Evolutionary conservation across 1,140 invertebrate species (phyloP).

Genomic region (Apis dorsata): DNA sequence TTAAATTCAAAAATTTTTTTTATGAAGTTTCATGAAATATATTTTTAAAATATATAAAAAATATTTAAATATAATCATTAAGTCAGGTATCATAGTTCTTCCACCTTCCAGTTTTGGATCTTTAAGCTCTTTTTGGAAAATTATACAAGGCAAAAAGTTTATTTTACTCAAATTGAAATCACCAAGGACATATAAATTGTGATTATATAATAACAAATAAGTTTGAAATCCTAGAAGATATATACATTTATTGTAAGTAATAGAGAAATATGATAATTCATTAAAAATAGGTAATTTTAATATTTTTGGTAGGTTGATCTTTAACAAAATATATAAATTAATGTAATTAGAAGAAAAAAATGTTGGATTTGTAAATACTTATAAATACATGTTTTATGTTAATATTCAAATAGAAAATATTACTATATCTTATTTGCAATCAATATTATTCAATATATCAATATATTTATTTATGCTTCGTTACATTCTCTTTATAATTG

Average conservation of each 20-base stretch:
- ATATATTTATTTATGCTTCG: not conserved
- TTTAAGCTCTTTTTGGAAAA: not conserved
- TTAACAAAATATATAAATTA: not conserved
- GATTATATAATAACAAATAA: slow-evolving; percentile 15
- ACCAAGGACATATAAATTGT: not conserved
- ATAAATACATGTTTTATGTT: not conserved
- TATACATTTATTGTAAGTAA: slow-evolving; percentile 2
- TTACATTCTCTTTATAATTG: not conserved
- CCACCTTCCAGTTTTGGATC: not conserved
- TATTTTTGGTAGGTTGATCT: not conserved
- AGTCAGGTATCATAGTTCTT: slow-evolving; percentile 1
- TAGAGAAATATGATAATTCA: not conserved
- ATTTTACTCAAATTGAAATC: slow-evolving; percentile 1
- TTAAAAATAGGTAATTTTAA: not conserved
- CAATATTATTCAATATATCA: not conserved
- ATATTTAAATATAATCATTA: not conserved
- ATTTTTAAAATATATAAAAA: not conserved
- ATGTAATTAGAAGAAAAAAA: not conserved
- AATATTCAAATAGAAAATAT: not conserved
- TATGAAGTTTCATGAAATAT: not conserved
- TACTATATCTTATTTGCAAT: not conserved
- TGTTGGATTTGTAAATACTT: not conserved
- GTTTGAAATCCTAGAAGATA: not conserved
- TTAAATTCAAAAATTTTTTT: not conserved
- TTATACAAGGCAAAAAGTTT: not conserved